Conservation (phyloP, 2,113 vertebrate species). For the Motacilla tschutschensis region DNA sequence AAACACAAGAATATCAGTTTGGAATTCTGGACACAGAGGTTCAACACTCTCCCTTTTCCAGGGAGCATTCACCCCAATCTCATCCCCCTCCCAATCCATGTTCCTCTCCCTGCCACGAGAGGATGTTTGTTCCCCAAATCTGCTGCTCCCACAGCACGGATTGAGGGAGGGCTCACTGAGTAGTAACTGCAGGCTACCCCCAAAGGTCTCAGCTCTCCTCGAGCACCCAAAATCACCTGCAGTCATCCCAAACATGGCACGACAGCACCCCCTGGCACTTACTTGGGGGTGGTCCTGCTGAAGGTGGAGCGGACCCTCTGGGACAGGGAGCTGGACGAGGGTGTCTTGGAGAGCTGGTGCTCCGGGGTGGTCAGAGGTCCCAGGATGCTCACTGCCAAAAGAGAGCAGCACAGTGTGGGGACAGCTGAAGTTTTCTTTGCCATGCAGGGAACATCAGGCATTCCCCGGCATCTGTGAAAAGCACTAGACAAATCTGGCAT, state of each 20-base stretch:
- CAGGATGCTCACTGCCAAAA: slow-evolving; percentile 85
- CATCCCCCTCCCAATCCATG: not conserved
- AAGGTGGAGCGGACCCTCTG: slow-evolving; percentile 88
- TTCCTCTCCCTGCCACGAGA: rapidly evolving
- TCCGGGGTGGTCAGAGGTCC: slow-evolving; percentile 94
- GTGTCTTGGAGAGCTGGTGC: slow-evolving; percentile 89
- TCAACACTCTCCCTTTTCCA: rapidly evolving
- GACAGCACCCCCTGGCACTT: slow-evolving; percentile 59
- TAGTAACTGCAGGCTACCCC: not conserved
- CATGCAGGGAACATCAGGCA: not conserved
- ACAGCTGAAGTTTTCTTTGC: not conserved
- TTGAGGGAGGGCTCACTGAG: rapidly evolving
- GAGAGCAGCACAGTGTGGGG: not conserved
- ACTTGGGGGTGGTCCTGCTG: slow-evolving; percentile 89
- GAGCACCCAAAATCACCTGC: not conserved
- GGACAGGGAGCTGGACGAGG: slow-evolving; percentile 90
- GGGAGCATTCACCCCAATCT: too few species aligned
- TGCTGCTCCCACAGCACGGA: not conserved
- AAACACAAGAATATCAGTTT: not conserved
- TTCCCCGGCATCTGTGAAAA: not conserved
- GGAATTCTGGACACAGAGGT: not conserved
- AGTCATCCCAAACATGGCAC: rapidly evolving
- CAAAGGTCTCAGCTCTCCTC: not conserved
- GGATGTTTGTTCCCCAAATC: rapidly evolving
- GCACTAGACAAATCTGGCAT: not conserved